Base-by-base conservation (phyloP, 92 coral and sea anemone species). In the Palythoa heliodiscus region DNA sequence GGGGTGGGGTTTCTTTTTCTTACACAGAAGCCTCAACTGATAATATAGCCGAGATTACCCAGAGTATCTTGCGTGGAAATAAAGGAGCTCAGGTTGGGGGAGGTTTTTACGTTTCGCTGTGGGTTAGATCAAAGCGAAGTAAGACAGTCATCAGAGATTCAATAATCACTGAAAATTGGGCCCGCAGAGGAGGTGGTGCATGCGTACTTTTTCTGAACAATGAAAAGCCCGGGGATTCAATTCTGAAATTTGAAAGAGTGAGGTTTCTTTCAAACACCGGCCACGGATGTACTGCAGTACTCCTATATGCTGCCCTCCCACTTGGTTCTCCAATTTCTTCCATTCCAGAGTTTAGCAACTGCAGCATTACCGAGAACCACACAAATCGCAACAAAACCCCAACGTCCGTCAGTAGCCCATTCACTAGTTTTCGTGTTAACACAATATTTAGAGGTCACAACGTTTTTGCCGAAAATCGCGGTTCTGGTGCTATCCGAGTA, bases 51-150 rank as follows among this genome's bases (percentile, higher is more conserved):
- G 35, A 75, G 0, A 61, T 96, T 39, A 57, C 76, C 25, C 66
- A 78, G 9, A 73, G 87, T n/a, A 74, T 69, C 12, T 87, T 94
- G 70, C 38, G n/a, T 2, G 75, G 24, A 25, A 96, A 96, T 82
- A 64, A 57, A 9, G 99, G 95, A 0, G 72, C 89, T 6, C 99
- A 97, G 69, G 90, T 89, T 13, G 99, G 99, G 0, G 99, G 99
- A 3, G 99, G 89, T 0, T 14, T 97, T 1, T 75, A 93, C 23
- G 73, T 86, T 20, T 76, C 97, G 1, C 77, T 91, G 48, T 88
- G 93, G 93, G 93, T 87, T 83, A 47, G 58, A 17, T 77, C 95
- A 11, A 77, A 74, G 15, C 61, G 75, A 38, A 87, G 87, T 7
- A 69, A 37, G 11, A 77, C 92, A 22, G 43, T 73, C 19, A 86